Percentiles rank a stretch among this genome's conserved stretches.
phyloP scores from a whole-genome alignment of 2,888 invertebrate species.

The Phyllotreta striolata region DNA sequence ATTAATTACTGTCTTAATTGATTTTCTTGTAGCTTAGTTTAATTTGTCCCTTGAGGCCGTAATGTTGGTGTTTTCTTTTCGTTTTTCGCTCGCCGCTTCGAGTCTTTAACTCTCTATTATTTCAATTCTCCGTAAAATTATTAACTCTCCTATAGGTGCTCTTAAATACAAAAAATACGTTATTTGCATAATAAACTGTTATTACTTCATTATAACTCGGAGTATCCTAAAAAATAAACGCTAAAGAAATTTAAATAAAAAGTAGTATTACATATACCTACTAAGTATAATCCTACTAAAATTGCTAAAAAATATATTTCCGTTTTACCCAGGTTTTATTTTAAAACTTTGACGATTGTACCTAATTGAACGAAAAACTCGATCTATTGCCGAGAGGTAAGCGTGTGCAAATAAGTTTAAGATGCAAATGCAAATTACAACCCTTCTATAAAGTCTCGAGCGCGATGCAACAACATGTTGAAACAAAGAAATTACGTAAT shows the following conservation, averaged over 20 bases:
- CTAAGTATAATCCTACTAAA: not conserved
- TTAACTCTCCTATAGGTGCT: conserved; percentile 1
- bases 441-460: conserved; percentile 12
- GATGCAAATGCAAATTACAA: conserved; percentile 20
- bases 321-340: too few species aligned
- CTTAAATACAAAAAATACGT: not conserved
- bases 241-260: too few species aligned
- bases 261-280: too few species aligned
- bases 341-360: too few species aligned
- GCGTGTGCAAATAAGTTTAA: too few species aligned
- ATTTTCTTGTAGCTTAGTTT: conserved; percentile 57
- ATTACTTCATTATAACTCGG: too few species aligned
- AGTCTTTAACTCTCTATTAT: conserved; percentile 2
- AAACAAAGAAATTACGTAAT: conserved; percentile 31
- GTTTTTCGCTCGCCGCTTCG: conserved; percentile 30
- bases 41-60: conserved; percentile 54
- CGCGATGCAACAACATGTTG: conserved; percentile 17
- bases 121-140: conserved; percentile 6
- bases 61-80: conserved; percentile 48
- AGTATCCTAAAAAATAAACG: too few species aligned
- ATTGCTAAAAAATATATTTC: too few species aligned
- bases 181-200: too few species aligned
- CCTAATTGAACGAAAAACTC: too few species aligned
- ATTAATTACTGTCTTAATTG: conserved; percentile 59
- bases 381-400: too few species aligned